A percentile compares a stretch with the other conserved stretches of the same genome.
Conservation (phyloP, 2,888 invertebrate species). For the Lithophane leautieri region DNA sequence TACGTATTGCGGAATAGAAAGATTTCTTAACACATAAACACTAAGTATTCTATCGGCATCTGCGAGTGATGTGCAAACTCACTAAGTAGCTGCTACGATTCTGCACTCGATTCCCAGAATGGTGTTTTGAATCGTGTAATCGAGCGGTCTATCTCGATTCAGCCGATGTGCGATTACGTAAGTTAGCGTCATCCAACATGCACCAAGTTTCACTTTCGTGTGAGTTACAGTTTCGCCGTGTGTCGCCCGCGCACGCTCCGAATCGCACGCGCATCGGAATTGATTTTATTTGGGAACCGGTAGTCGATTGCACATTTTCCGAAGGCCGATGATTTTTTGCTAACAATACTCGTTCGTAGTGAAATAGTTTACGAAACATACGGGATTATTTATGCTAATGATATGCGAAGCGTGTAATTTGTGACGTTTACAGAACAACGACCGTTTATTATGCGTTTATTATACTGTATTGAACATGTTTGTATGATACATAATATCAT, state of each 20-base stretch:
- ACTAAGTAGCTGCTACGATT: conserved; percentile 58
- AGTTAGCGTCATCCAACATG: conserved; percentile 79
- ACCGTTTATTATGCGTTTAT: conserved; percentile 49
- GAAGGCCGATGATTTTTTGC: conserved; percentile 67
- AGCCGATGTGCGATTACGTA: conserved; percentile 76
- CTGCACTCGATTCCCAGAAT: conserved; percentile 72
- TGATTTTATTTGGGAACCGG: conserved; percentile 77
- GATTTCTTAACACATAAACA: conserved; percentile 68
- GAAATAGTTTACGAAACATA: conserved; percentile 71
- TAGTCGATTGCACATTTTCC: conserved; percentile 72
- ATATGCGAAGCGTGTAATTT: conserved; percentile 44
- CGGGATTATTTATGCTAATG: conserved; percentile 71
- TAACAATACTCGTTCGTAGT: conserved; percentile 61
- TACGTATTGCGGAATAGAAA: conserved; percentile 59
- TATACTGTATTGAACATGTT: conserved; percentile 32
- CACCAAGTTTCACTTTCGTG: conserved; percentile 86
- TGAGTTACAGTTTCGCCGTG: conserved; percentile 82
- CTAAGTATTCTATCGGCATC: conserved; percentile 65
- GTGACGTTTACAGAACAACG: conserved; percentile 57
- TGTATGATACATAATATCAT: conserved; percentile 16
- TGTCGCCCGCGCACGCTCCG: conserved; percentile 69
- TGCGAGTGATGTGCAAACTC: conserved; percentile 70
- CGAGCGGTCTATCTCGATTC: conserved; percentile 73
- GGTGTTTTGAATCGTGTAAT: conserved; percentile 76
- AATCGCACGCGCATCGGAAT: conserved; percentile 65